Evolutionary conservation across 2,888 invertebrate genomes (phyloP), one percentile per base, ranked within the genome.

Genomic region (Mesoligia furuncula): DNA sequence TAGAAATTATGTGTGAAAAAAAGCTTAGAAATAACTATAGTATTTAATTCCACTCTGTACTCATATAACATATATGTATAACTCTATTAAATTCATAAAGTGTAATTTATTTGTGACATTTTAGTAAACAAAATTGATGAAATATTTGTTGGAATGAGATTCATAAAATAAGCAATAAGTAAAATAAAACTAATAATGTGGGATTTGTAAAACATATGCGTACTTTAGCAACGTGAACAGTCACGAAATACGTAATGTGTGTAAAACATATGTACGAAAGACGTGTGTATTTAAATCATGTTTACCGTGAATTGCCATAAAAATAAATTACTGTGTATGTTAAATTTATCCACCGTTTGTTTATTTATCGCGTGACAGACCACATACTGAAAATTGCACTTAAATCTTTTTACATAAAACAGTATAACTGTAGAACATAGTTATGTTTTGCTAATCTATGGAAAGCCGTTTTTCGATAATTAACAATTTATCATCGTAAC

Each of bases 151-250:
- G 9, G 8, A 54, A 54, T 42, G 2, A 57, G 24, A 17, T n/a
- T 42, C 4, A 42, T 57, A 54, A 68, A 73, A 42, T 27, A 42
- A 6, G 8, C 51, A 51, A 3, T 39, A 51, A 11, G 9, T 36
- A 24, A 71, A 59, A 48, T 20, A 59, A 27, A 57, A 74, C 1
- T 20, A 62, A 62, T 17, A 51, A 20, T 15, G 27, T 48, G 17
- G 7, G 51, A 39, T 51, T 45, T 17, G 42, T n/a, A 9, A 70
- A 45, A 45, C 11, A 57, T 66, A 66, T 15, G 8, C 36, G 45
- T 61, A 62, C 31, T 64, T 75, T 64, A 69, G 73, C 59, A 75
- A 76, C 45, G 45, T 80, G 62, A 76, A 73, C 20, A 45, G 62
- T 73, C 48, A 57, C 11, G 4, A 54, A 54, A 57, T n/a, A 57